A percentile compares a stretch with the other conserved stretches of the same genome.
These are phyloP conservation scores for Dasypogon diadema DNA, from an alignment of 2,888 invertebrate genomes.

Conservation along the genomic window DNA sequence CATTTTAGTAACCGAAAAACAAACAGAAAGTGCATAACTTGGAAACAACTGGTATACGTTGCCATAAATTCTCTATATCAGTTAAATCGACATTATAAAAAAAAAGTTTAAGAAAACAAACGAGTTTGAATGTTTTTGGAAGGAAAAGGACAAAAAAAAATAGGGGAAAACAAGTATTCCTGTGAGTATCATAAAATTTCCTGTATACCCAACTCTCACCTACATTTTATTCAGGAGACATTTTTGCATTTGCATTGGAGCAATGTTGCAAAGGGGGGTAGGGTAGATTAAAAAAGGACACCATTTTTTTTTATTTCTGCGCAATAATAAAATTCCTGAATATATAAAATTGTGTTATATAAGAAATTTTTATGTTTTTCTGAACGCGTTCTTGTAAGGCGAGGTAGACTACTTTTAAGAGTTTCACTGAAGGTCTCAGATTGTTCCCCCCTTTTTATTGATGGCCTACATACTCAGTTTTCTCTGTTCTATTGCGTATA, in stretches of 20 bases:
- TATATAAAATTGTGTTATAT: too few relatives aligned
- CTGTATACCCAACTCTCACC: not conserved
- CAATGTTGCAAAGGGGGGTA: too few relatives aligned
- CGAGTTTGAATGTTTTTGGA: not conserved
- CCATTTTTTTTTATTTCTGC: not conserved
- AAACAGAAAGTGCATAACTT: not conserved
- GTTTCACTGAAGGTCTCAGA: too few relatives aligned
- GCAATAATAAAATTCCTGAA: not conserved
- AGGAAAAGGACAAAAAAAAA: not conserved
- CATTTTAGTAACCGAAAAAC: not conserved
- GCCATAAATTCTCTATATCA: slow-evolving; percentile 27
- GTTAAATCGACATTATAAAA: slow-evolving; percentile 16
- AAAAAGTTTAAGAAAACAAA: slow-evolving; percentile 19
- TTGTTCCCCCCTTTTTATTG: too few relatives aligned
- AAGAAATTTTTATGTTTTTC: too few relatives aligned
- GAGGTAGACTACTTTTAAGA: too few relatives aligned
- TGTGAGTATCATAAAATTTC: slow-evolving; percentile 24
- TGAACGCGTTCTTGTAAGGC: too few relatives aligned
- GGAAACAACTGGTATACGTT: slow-evolving; percentile 25
- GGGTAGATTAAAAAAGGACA: too few relatives aligned
- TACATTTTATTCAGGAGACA: too few relatives aligned
- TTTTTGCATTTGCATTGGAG: too few relatives aligned
- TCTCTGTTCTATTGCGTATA: too few relatives aligned
- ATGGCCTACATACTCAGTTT: too few relatives aligned
- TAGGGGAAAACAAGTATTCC: slow-evolving; percentile 1